Evolutionary conservation across 2,797 vertebrate genomes (phyloP), one percentile per base, ranked within the genome.

Genomic region (Sebastes iracundus): DNA sequence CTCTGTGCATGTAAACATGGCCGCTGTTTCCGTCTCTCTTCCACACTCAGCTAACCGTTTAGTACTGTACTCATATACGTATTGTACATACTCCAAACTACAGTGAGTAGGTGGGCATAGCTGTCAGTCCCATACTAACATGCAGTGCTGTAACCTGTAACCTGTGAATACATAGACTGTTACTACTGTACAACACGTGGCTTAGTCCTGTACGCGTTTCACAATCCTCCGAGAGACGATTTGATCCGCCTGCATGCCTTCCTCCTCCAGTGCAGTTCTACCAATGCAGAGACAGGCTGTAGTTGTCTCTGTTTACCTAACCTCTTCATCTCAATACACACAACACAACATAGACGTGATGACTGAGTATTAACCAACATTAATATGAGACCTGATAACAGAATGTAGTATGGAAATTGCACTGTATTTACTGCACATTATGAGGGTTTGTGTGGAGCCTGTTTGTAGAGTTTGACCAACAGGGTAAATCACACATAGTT

Each of bases 1-100:
- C 77, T 89, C 90, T 91, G 92, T 89, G 88, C 89, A 87, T 85
- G 89, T 91, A 86, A 90, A 91, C 80, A 33, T 5, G 25, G 49
- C 72, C 35, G 7, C 69, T 56, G 61, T 42, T 25, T 59, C 33
- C 4, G 12, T 65, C 56, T 79, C 70, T 71, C 84, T 77, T 82
- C 83, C 72, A 78, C 72, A 79, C 75, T 62, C 28, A 58, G 7
- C 64, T 64, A 72, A 69, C 75, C 20, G 12, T 72, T 79, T 42
- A 74, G 42, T 62, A 64, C 86, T 79, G 67, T 65, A 88, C 75
- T 84, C 77, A 38, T 52, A 63, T 52, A 46, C 49, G 20, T 70
- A 35, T 53, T 88, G 82, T 90, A 89, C 73, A 87, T 87, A 89
- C 70, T 81, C 56, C 28, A 70, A 59, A 71, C 49, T 64, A 68